These are phyloP conservation scores for Orchesella cincta DNA, from an alignment of 1,140 invertebrate species.

Conservation along the genomic window DNA sequence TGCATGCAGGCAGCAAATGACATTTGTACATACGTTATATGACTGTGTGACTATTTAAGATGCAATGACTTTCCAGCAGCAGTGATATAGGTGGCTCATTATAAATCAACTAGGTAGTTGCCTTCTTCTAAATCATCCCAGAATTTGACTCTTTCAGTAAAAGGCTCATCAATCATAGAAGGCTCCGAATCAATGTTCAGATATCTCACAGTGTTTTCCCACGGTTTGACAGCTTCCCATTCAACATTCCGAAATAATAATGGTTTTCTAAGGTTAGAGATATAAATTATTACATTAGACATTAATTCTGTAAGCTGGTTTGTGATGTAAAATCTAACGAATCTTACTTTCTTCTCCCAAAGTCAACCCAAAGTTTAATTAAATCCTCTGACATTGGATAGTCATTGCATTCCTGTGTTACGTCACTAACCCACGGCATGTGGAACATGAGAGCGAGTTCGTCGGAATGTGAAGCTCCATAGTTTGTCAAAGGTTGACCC, in stretches of 20 bases:
- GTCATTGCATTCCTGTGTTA: slow-evolving; percentile 34
- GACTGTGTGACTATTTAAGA: too few species aligned
- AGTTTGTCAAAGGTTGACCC: neutral
- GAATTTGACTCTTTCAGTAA: slow-evolving; percentile 33
- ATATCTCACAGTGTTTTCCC: slow-evolving; percentile 6
- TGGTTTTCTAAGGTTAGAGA: neutral
- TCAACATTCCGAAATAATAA: slow-evolving; percentile 33
- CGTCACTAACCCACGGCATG: slow-evolving; percentile 42
- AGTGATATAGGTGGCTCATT: too few species aligned
- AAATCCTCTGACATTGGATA: slow-evolving; percentile 46
- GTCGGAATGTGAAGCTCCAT: slow-evolving; percentile 41
- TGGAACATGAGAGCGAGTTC: slow-evolving; percentile 44
- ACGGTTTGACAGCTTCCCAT: slow-evolving; percentile 17
- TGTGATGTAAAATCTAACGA: neutral
- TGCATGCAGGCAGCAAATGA: too few species aligned
- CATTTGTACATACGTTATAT: too few species aligned
- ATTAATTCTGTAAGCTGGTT: neutral
- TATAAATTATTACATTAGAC: neutral
- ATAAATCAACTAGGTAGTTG: too few species aligned
- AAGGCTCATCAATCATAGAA: slow-evolving; percentile 36
- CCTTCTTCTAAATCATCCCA: slow-evolving; percentile 39
- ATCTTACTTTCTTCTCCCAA: slow-evolving; percentile 19
- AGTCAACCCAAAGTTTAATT: slow-evolving; percentile 40
- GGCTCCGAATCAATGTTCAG: slow-evolving; percentile 25
- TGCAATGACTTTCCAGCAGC: too few species aligned